Base-by-base conservation (phyloP, 2,797 vertebrate species). In the Etheostoma nigrum region DNA sequence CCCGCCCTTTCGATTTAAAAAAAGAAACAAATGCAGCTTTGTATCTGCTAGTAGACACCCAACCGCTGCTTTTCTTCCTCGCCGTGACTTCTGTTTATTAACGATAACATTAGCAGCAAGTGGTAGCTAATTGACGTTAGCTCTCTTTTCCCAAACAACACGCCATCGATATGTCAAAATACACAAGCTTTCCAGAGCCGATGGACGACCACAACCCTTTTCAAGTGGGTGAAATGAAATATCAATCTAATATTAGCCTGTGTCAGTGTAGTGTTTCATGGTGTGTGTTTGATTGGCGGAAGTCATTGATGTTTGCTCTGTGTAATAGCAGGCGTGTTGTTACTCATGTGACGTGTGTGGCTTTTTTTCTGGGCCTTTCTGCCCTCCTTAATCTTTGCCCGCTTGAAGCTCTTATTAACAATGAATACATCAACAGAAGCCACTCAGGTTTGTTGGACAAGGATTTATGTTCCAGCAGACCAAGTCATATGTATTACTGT, bases 201-300 rank as follows among this genome's bases (percentile, higher is more conserved):
- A 83, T 76, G 72, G 95, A 95, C 1, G 95, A 96, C 68, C 91
- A 88, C 53, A 96, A 96, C 83, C 95, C 95, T 27, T 96, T 96
- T 66, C 95, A 96, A 94, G 95, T 92, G 68, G 88, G 94, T 72
- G 52, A 52, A n/a, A 0, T 33, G 6, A 25, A n/a, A 6, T 2
- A 4, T 15, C 0, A 30, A 10, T 25, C 40, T 61, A 4, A 15
- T 5, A 8, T 62, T 40, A 72, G 53, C 23, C 19, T 8, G 25
- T 55, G 21, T 21, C 25, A 1, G 33, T 23, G 19, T 19, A 7
- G 44, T 2, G 4, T 7, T 49, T 67, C 44, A 2, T 5, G 65
- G 25, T 65, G 65, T 70, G 68, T 25, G 57, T 72, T 19, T 58
- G 57, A 53, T 74, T 60, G 27, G 63, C 45, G 54, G 16, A 71